phyloP scores from a whole-genome alignment of 2,797 vertebrate species.

The Fringilla coelebs region DNA sequence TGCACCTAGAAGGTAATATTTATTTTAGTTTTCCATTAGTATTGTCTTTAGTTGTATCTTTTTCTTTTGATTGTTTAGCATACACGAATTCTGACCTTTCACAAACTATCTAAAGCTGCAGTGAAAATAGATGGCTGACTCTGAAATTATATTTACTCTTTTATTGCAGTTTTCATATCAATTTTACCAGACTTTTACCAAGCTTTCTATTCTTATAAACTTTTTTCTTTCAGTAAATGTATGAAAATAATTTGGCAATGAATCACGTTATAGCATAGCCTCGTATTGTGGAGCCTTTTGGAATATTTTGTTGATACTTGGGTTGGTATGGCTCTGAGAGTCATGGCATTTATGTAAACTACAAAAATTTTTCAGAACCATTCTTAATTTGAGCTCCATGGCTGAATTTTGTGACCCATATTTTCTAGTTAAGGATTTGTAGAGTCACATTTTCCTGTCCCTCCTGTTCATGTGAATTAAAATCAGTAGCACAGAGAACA shows the following conservation, averaged over 20 bases:
- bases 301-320: not conserved
- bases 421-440: conserved; percentile 34
- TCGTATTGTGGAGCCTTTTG: conserved; percentile 25
- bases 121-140: conserved; percentile 26
- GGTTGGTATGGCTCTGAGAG: not conserved
- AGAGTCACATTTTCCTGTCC: not conserved
- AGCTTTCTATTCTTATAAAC: conserved; percentile 9
- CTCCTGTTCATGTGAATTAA: conserved; percentile 12
- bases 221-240: conserved; percentile 3
- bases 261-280: not conserved
- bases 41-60: not conserved
- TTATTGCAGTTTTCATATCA: conserved; percentile 18
- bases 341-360: not conserved
- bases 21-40: not conserved
- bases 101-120: not conserved
- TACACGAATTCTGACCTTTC: conserved; percentile 19
- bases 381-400: conserved; percentile 23
- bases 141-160: conserved; percentile 2
- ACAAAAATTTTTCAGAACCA: not conserved
- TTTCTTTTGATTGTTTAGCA: not conserved
- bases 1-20: not conserved
- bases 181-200: not conserved
- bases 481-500: not conserved
- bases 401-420: conserved; percentile 11
- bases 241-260: conserved; percentile 35